Evolutionary conservation across 2,888 invertebrate genomes (phyloP).

Genomic region (Tuberolachnus salignus): DNA sequence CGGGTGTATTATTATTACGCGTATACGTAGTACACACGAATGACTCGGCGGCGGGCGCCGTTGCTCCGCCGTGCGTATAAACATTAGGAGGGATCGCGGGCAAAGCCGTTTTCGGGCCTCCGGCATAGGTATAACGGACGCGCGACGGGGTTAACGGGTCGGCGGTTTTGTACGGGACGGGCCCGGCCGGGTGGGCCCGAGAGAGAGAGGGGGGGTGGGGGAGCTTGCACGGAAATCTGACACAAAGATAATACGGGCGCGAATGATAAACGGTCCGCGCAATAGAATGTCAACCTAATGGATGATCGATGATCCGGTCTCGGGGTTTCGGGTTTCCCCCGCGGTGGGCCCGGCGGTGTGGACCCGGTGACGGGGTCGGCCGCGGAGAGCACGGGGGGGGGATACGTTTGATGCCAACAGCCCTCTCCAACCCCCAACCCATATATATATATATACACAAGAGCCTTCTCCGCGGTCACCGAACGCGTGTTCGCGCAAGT

Average conservation of each 20-base stretch:
- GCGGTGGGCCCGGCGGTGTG: background rate
- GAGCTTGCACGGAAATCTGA: slow-evolving; percentile 45
- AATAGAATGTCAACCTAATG: slow-evolving; percentile 56
- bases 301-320: slow-evolving; percentile 56
- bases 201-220: background rate
- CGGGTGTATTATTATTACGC: too few relatives aligned
- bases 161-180: slow-evolving; percentile 41
- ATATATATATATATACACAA: slow-evolving; percentile 4
- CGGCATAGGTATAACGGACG: background rate
- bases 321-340: slow-evolving; percentile 34
- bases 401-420: too few relatives aligned
- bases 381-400: background rate
- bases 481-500: slow-evolving; percentile 50
- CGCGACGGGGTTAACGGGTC: slow-evolving; percentile 43
- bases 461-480: slow-evolving; percentile 37
- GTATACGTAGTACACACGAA: background rate
- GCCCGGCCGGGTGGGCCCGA: background rate
- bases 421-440: background rate
- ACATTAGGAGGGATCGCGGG: too few relatives aligned
- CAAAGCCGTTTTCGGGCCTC: background rate
- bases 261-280: slow-evolving; percentile 53
- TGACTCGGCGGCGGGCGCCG: background rate
- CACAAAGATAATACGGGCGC: slow-evolving; percentile 54
- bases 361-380: background rate
- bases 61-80: too few relatives aligned